Base-by-base conservation (phyloP, 1,140 invertebrate species). In the Agrypnia vestita region DNA sequence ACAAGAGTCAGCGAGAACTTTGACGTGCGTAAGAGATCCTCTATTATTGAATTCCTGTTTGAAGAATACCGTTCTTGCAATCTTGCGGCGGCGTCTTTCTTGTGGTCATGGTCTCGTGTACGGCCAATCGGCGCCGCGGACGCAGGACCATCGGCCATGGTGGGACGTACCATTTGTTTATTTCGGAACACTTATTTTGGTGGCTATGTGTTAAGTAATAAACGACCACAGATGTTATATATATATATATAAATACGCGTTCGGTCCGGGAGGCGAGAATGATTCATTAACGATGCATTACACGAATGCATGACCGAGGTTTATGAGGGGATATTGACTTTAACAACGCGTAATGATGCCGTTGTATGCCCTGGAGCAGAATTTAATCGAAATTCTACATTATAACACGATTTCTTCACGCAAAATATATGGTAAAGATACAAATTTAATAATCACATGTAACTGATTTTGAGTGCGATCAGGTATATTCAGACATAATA, bases 281-380 rank as follows among this genome's bases (percentile, higher is more conserved):
- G 25, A 25, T 25, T 71, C 67, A 71, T 21, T 71, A 51, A 19
- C 21, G 11, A 51, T 67, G 44, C 62, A 67, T 51, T 71, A 51
- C 67, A 71, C 67, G 25, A 35, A 35, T 6, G 67, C 49, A 51
- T 71, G 67, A 51, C 47, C 47, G 67, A 51, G 46, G 67, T 49
- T 64, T 71, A 71, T 71, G 67, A 47, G 17, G 64, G 67, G 67
- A 71, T 71, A 71, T 71, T 71, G 67, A 53, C 67, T 71, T 71
- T 71, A 71, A 71, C 67, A 71, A 71, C 67, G 10, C 47, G 17
- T 71, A 71, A 71, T 71, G 47, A 25, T 17, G 44, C 10, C 13
- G 43, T 35, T 1, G 6, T 35, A 35, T 35, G 25, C 25, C 25
- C n/a, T 35, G 1, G 6, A 35, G 25, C 25, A 35, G 6, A 35